Base-by-base conservation (phyloP, 2,113 vertebrate species). In the Archocentrus centrarchus region DNA sequence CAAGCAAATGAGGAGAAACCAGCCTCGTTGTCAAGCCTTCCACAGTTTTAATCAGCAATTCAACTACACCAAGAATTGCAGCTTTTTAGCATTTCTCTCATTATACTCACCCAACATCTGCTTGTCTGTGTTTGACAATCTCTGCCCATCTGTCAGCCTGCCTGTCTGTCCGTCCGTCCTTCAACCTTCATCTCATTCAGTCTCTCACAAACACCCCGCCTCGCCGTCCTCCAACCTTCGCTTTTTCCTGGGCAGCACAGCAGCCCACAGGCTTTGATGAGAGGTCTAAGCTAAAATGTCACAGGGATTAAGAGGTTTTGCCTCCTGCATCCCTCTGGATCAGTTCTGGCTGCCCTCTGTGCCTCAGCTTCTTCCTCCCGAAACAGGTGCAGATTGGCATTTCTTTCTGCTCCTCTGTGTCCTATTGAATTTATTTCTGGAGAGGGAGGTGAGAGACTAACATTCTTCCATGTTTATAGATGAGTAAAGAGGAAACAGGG, bases 221-320 rank as follows among this genome's bases (percentile, higher is more conserved):
- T 77, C 58, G 6, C 53, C 20, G 57, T 58, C 32, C 58, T 78
- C 64, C 63, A 64, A 58, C 77, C 59, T 27, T 53, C 1, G 0
- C 13, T 50, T 75, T 61, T 82, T 62, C 32, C 35, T 30, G 8
- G 10, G 60, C 81, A 70, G 77, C 88, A 39, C 82, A 79, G 86
- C 82, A 76, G 81, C 66, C 85, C 63, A 66, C 55, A 44, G 35
- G 80, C 89, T 92, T 91, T 93, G 82, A 92, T 82, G 83, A 89
- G 59, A 80, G 79, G 79, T 75, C 75, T 87, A 86, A 90, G 86
- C 88, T 82, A 59, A 90, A 92, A 94, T 93, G 89, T 91, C 93
- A 92, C 79, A 80, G 73, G 83, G 90, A 93, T 94, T 92, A 92
- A 84, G 79, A 82, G 87, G 64, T 91, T 94, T 92, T 77, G 75